Base-by-base conservation (phyloP, 2,113 vertebrate genomes). In the Alethe castanea region DNA sequence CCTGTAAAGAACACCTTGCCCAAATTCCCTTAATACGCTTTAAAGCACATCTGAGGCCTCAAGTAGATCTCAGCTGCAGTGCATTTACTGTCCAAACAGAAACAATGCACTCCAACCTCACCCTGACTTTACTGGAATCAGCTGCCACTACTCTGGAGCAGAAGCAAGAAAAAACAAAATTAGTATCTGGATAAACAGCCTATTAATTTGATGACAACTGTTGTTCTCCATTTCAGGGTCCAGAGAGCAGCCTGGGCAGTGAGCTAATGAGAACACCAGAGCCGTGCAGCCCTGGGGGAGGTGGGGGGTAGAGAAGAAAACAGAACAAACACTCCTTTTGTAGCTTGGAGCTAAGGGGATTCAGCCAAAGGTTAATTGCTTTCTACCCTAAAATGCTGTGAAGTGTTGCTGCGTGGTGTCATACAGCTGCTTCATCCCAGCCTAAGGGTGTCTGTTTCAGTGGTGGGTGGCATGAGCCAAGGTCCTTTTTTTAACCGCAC, bases 351-450 rank as follows among this genome's bases (percentile, higher is more conserved):
- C 90, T 88, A 91, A 92, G 86, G 87, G 90, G 94, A 97, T 97
- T 97, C 96, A 97, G 95, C 96, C 97, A 97, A 96, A 96, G 95
- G 96, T 97, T 97, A 97, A 97, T 96, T 96, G 89, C 92, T 95
- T 81, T 95, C 89, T 94, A 94, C 94, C 85, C 94, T 95, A 95
- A 97, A 94, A 85, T 96, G 91, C 95, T 93, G 94, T 87, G 90
- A 94, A 96, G 92, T 92, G 84, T 96, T 96, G 71, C 86, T 96
- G 52, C 31, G 11, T 96, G 93, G 82, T 95, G 90, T 95, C 88
- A 96, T 92, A 96, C 96, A 97, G 96, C 96, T 97, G 96, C 94
- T 97, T 38, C 28, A 20, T 91, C 91, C 93, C 94, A 95, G 94
- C 61, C 84, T 33, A 47, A 67, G 84, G 76, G 90, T 95, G 81